Evolutionary conservation across 2,797 vertebrate species (phyloP).

Genomic region (Enteromius anoplus): DNA sequence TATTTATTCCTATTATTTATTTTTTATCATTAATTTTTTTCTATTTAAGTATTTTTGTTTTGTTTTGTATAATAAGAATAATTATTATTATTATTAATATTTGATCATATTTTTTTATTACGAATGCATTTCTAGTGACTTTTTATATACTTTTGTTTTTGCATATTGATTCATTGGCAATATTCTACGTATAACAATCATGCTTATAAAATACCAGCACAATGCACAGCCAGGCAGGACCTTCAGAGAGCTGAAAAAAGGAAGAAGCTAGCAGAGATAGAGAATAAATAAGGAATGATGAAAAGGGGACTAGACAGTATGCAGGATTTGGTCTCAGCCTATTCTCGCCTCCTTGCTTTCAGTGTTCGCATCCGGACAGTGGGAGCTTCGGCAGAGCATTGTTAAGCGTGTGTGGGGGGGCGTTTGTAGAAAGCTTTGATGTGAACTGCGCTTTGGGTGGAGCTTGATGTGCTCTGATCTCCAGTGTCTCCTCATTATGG

Average conservation of each 20-base stretch:
- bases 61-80: background rate
- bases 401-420: slow-evolving; percentile 27
- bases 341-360: slow-evolving; percentile 36
- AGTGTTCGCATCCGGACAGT: slow-evolving; percentile 32
- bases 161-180: background rate
- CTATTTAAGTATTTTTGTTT: background rate
- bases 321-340: slow-evolving; percentile 36
- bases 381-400: slow-evolving; percentile 25
- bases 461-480: slow-evolving; percentile 43
- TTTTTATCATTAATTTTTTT: background rate
- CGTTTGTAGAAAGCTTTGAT: slow-evolving; percentile 30
- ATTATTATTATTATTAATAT: background rate
- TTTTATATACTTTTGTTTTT: background rate
- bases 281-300: slow-evolving; percentile 11
- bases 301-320: slow-evolving; percentile 23
- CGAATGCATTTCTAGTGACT: background rate
- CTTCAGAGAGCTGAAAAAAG: slow-evolving; percentile 26
- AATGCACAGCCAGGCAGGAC: slow-evolving; percentile 35
- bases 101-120: background rate
- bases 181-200: background rate
- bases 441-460: slow-evolving; percentile 41
- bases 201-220: background rate
- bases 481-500: slow-evolving; percentile 44
- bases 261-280: slow-evolving; percentile 16
- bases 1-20: no score